phyloP scores from a whole-genome alignment of 2,888 invertebrate species.

The Zaprionus obscuricornis region DNA sequence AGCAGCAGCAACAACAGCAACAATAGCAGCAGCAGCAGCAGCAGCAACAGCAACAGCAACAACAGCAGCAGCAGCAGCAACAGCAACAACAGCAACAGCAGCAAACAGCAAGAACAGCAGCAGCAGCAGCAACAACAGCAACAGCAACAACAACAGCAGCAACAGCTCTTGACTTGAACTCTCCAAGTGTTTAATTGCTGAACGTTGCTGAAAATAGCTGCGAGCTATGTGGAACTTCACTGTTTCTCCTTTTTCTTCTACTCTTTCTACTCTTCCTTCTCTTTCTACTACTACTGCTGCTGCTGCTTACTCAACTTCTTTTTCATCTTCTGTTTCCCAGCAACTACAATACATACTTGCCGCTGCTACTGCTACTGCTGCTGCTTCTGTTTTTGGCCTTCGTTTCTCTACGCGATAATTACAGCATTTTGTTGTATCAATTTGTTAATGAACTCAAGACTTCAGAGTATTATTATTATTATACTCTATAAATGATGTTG shows the following conservation, averaged over 20 bases:
- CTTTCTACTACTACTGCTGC: not conserved
- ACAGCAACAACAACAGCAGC: not conserved
- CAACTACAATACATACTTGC: too few species aligned
- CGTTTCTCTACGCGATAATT: slow-evolving; percentile 69
- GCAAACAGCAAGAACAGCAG: not conserved
- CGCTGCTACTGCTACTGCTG: not conserved
- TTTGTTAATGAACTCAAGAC: slow-evolving; percentile 74
- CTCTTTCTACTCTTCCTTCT: not conserved
- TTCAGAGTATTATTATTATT: slow-evolving; percentile 41
- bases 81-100: not conserved
- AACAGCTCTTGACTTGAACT: too few species aligned
- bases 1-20: too few species aligned
- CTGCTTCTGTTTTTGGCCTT: slow-evolving; percentile 57
- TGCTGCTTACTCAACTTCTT: not conserved
- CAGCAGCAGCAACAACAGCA: not conserved
- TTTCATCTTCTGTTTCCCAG: slow-evolving; percentile 1
- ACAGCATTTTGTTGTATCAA: slow-evolving; percentile 79
- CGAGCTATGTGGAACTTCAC: slow-evolving; percentile 58
- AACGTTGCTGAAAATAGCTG: slow-evolving; percentile 75
- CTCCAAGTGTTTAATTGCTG: slow-evolving; percentile 77
- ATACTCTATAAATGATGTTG: slow-evolving; percentile 26
- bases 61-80: slow-evolving; percentile 12
- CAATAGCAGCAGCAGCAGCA: not conserved
- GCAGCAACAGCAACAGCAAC: not conserved
- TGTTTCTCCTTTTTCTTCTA: slow-evolving; percentile 2